phyloP scores from a whole-genome alignment of 1,140 invertebrate genomes.

The Mesaphorura yosii region DNA sequence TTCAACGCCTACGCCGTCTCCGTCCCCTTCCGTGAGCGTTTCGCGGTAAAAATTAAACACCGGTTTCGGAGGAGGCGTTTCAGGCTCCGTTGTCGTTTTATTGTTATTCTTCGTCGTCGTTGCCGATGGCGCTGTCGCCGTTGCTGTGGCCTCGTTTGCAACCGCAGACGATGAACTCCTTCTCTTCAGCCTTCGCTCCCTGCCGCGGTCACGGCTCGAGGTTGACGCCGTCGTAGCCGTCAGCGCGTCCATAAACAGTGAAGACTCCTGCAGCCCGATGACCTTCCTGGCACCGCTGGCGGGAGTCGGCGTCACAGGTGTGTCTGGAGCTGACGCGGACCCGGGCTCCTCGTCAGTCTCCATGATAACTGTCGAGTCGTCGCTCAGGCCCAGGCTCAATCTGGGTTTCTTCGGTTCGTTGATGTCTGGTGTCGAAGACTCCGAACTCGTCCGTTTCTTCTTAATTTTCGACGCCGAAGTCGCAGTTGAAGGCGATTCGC shows the following conservation, averaged over 20 bases:
- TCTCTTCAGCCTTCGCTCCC: constrained; percentile 69
- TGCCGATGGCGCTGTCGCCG: constrained; percentile 34
- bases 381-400: too few species aligned
- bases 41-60: constrained; percentile 75
- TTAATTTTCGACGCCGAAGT: too few species aligned
- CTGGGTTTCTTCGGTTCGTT: too few species aligned
- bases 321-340: too few species aligned
- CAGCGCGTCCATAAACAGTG: constrained; percentile 84
- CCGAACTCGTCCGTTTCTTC: too few species aligned
- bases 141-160: constrained; percentile 40
- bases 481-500: too few species aligned
- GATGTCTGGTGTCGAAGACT: too few species aligned
- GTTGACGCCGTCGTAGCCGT: constrained; percentile 42
- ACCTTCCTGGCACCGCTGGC: constrained; percentile 1
- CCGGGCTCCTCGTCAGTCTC: too few species aligned
- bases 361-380: too few species aligned
- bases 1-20: constrained; percentile 29
- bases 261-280: constrained; percentile 64
- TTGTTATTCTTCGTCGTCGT: too few species aligned
- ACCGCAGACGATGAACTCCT: constrained; percentile 51
- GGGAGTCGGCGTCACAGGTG: too few species aligned
- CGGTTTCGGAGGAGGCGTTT: constrained; percentile 11
- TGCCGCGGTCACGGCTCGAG: constrained; percentile 39
- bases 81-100: constrained; percentile 24
- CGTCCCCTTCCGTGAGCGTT: constrained; percentile 44